phyloP scores from a whole-genome alignment of 2,113 vertebrate genomes.

The Alethe castanea region DNA sequence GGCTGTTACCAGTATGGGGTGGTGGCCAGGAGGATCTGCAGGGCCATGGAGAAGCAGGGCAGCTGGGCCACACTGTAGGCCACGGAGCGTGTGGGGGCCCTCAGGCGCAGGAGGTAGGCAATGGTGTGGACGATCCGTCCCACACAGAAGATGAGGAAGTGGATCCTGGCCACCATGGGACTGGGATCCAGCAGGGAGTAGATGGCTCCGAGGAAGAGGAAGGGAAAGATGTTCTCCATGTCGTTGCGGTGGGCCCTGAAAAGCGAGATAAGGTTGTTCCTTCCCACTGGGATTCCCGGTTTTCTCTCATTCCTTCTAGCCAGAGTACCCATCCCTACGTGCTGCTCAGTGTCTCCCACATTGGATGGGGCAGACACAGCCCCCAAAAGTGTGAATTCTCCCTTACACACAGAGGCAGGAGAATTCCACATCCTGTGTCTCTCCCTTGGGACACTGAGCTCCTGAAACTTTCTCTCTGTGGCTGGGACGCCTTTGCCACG shows the following conservation, averaged over 20 bases:
- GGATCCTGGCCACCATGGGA: conserved; percentile 76
- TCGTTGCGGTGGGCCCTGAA: conserved; percentile 89
- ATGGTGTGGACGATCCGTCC: conserved; percentile 81
- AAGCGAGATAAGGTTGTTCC: neutral
- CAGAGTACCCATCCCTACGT: neutral
- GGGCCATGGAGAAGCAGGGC: conserved; percentile 89
- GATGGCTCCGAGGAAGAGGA: conserved; percentile 90
- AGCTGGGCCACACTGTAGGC: conserved; percentile 86
- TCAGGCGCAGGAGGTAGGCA: conserved; percentile 83
- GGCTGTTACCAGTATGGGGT: conserved; percentile 65
- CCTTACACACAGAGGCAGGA: neutral
- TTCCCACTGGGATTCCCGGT: neutral
- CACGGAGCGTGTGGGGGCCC: conserved; percentile 83
- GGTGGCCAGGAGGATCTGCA: conserved; percentile 83
- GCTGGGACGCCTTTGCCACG: neutral
- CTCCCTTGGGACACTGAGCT: neutral
- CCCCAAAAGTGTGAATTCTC: neutral
- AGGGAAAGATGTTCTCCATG: conserved; percentile 94
- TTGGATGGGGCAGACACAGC: neutral
- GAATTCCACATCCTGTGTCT: neutral
- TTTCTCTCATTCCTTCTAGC: neutral
- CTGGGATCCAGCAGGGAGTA: conserved; percentile 86
- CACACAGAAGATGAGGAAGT: conserved; percentile 86
- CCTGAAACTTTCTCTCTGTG: neutral
- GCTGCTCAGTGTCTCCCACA: neutral